Base-by-base conservation (phyloP, 2,113 vertebrate genomes). In the Psilopsiagon aurifrons region DNA sequence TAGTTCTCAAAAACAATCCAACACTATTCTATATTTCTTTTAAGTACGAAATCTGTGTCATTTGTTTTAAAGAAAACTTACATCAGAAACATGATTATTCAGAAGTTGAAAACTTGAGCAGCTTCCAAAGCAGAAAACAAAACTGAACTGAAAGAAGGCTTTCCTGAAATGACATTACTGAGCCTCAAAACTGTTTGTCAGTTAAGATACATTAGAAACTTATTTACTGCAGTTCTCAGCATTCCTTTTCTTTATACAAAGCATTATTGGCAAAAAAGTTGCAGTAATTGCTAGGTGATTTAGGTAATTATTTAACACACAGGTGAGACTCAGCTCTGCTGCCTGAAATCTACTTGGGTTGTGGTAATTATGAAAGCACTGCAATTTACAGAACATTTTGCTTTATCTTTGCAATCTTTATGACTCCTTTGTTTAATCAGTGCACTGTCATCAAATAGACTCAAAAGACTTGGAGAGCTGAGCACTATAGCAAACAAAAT, bases 11-110 rank as follows among this genome's bases (percentile, higher is more conserved):
- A 95, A 97, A 93, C 86, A 78, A 39, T 92, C 49, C 41, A 94
- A 95, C 49, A 80, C 84, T 87, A 91, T 70, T 35, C n/a, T 57
- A 83, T 59, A 95, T 96, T 94, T 77, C 88, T 94, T 95, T 84
- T 83, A 95, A 93, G 88, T 75, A 92, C 41, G 17, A 95, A 97
- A 97, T 90, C 60, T 47, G 44, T 83, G 71, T 90, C 28, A 94
- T 84, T 94, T 91, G 22, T 70, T 92, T 80, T 33, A 27, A 51
- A 66, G 74, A 71, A 90, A 90, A 15, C 41, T 79, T 37, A 35
- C n/a, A 86, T 84, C 51, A 70, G 76, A 88, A 94, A 82, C 23
- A 70, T 94, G 92, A 94, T 52, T 70, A 84, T 89, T 68, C 84
- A 8, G 37, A 60, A 94, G 44, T 71, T 97, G 63, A 76, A 96